These are phyloP conservation scores for Chroicocephalus ridibundus DNA, from an alignment of 2,113 vertebrate genomes.

Conservation along the genomic window DNA sequence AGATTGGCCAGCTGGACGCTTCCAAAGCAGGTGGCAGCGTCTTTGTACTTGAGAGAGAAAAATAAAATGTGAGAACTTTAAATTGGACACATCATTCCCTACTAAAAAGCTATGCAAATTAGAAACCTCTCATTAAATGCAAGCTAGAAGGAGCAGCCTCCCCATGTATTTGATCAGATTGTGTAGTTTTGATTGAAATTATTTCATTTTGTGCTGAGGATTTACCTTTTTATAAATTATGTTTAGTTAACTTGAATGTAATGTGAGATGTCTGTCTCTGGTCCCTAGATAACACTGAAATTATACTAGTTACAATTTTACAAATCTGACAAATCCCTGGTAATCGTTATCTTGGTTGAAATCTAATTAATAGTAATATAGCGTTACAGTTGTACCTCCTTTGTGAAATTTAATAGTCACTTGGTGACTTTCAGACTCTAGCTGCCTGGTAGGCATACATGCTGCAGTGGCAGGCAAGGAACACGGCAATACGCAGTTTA, in stretches of 20 bases:
- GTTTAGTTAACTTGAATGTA: conserved; percentile 49
- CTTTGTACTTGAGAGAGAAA: not conserved
- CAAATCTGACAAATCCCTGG: conserved; percentile 24
- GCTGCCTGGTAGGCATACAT: not conserved
- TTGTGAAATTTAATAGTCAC: not conserved
- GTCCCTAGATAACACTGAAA: conserved; percentile 29
- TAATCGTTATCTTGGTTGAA: conserved; percentile 19
- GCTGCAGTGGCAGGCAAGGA: not conserved
- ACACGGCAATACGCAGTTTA: not conserved
- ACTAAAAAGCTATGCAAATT: conserved; percentile 26
- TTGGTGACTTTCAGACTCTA: not conserved
- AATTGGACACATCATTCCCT: not conserved
- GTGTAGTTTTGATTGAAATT: not conserved
- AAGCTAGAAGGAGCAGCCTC: not conserved
- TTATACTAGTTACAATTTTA: conserved; percentile 37
- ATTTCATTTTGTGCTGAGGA: conserved; percentile 3
- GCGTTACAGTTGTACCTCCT: not conserved
- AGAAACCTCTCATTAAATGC: not conserved
- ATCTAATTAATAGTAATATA: conserved; percentile 52
- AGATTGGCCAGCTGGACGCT: not conserved
- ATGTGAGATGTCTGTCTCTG: not conserved
- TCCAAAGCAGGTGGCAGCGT: not conserved
- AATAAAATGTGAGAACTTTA: conserved; percentile 4
- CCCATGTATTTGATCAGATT: conserved; percentile 9
- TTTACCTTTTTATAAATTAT: conserved; percentile 14